phyloP scores from a whole-genome alignment of 1,140 invertebrate species.

The Brachionus sp. region DNA sequence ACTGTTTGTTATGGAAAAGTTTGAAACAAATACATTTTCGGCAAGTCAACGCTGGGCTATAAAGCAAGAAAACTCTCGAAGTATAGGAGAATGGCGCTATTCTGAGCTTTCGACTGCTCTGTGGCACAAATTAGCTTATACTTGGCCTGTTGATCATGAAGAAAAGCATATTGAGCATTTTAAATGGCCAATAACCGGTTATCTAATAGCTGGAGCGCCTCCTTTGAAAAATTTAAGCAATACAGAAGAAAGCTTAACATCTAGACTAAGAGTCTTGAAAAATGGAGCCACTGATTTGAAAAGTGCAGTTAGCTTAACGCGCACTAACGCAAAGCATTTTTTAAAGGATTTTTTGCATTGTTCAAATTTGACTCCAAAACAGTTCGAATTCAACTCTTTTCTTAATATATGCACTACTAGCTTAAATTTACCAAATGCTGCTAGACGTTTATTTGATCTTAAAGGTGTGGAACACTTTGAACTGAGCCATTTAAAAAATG shows the following conservation, averaged over 20 bases:
- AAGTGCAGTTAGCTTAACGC: constrained; percentile 51
- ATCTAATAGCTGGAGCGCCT: constrained; percentile 55
- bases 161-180: constrained; percentile 54
- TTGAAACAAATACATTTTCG: background rate
- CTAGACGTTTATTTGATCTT: constrained; percentile 56
- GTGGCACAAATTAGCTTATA: constrained; percentile 57
- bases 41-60: constrained; percentile 39
- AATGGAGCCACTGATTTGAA: constrained; percentile 54
- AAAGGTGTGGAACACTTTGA: constrained; percentile 56
- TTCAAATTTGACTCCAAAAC: background rate
- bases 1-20: constrained; percentile 15
- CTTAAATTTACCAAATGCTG: constrained; percentile 57
- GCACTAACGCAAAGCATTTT: background rate
- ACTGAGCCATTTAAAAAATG: constrained; percentile 51
- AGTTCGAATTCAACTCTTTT: constrained; percentile 52
- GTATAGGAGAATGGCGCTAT: constrained; percentile 57
- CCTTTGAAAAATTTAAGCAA: constrained; percentile 50
- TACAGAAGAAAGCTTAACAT: background rate
- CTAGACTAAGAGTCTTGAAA: constrained; percentile 51
- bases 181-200: constrained; percentile 60
- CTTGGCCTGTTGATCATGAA: constrained; percentile 57
- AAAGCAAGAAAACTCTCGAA: background rate
- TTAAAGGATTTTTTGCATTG: constrained; percentile 19
- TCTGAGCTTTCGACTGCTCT: constrained; percentile 55
- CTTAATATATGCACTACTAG: constrained; percentile 55